Base-by-base conservation (phyloP, 2,113 vertebrate genomes). In the Grallaria varia region DNA sequence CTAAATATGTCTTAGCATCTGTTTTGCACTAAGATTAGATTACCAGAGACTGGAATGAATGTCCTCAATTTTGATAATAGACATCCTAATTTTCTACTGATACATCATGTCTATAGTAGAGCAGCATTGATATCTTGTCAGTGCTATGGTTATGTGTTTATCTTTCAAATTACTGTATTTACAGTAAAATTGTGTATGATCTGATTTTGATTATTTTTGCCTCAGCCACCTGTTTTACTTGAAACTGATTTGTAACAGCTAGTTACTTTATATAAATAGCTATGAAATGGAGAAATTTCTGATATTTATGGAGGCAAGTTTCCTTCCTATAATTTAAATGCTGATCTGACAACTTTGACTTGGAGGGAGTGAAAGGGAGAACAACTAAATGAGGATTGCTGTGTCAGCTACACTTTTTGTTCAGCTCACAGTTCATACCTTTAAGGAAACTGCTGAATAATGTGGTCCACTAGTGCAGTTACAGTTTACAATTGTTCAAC, bases 1-100 rank as follows among this genome's bases (percentile, higher is more conserved):
- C 45, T 97, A 95, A 97, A 97, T 76, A 79, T 53, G 44, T 91
- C 87, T 95, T 96, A 94, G 91, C 95, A 87, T 95, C 92, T 97
- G 89, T 97, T 98, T 98, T 97, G 95, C 97, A 97, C 97, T 97
- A 97, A 95, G 83, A 95, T 95, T 96, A 97, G 92, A 90, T 94
- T 95, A 90, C 83, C 71, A 87, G 92, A 97, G 89, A 94, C 78
- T 95, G 83, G 96, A 84, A 93, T 91, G 94, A 97, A 82, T 97
- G 88, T 96, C 93, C 73, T 93, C 73, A 39, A 91, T 84, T 97
- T 98, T 97, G 97, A 94, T 96, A 96, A 95, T 82, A 97, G 76
- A 71, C 96, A 97, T 96, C 93, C 88, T 90, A 96, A 94, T 97
- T 98, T 98, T 97, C 84, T 96, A 84, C 95, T 97, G 89, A 96